Conservation (phyloP, 92 coral and sea anemone species). For the Zoanthus sansibaricus region DNA sequence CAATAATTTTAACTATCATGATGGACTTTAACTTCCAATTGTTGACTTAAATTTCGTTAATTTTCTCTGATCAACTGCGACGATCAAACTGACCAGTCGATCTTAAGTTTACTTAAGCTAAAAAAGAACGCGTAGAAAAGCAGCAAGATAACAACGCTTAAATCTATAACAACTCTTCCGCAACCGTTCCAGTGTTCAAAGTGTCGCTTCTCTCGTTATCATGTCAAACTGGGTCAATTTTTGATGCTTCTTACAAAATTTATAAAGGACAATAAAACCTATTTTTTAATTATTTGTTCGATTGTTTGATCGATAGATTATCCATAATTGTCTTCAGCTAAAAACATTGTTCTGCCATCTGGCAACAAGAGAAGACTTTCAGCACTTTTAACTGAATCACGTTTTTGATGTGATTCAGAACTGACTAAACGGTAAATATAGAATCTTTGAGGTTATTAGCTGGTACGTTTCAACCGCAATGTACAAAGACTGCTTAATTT, state of each 20-base stretch:
- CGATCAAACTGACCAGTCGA: not conserved
- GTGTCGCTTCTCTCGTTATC: not conserved
- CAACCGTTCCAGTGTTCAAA: not conserved
- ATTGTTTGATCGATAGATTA: slow-evolving; percentile 18
- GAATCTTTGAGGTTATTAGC: not conserved
- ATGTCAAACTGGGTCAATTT: not conserved
- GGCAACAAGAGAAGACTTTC: not conserved
- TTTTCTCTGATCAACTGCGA: slow-evolving; percentile 11
- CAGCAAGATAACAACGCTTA: not conserved
- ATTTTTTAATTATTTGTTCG: not conserved
- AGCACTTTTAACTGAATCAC: not conserved
- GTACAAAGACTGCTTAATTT: no score
- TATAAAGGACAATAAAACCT: slow-evolving; percentile 13
- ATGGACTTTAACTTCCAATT: not conserved
- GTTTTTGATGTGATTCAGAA: not conserved
- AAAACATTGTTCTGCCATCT: not conserved
- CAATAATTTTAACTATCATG: not conserved
- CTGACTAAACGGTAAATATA: not conserved
- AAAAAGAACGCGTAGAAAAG: not conserved
- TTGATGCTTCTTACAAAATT: slow-evolving; percentile 16
- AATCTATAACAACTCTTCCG: not conserved
- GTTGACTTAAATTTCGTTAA: slow-evolving; percentile 3
- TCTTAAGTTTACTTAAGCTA: slow-evolving; percentile 7
- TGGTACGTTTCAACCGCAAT: no score
- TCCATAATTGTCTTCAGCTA: slow-evolving; percentile 4